Conservation (phyloP, 2,888 invertebrate genomes). For the Stenichneumon culpator region DNA sequence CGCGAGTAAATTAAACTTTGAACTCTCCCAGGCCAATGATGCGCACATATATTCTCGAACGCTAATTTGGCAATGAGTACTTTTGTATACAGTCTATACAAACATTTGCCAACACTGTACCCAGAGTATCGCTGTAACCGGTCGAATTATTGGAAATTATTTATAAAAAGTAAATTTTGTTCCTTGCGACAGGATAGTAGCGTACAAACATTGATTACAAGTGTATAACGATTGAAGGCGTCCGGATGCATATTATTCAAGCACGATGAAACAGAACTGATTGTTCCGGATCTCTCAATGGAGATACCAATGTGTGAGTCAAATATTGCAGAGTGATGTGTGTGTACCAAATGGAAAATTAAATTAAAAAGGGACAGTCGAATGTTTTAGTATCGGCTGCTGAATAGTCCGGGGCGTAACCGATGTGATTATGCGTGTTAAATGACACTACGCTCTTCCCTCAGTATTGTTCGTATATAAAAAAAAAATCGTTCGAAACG, state of each 20-base stretch:
- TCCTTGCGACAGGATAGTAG: background rate
- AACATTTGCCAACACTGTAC: background rate
- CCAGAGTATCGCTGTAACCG: background rate
- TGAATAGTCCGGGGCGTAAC: background rate
- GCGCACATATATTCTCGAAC: constrained; percentile 34
- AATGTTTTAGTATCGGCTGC: background rate
- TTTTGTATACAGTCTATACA: constrained; percentile 1
- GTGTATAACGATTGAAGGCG: background rate
- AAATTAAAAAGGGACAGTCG: background rate
- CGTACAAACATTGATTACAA: constrained; percentile 11
- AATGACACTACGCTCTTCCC: background rate
- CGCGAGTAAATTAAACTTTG: background rate
- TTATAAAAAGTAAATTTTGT: background rate
- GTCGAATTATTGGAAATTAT: constrained; percentile 2
- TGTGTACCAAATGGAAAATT: background rate
- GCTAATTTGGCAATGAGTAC: constrained; percentile 32
- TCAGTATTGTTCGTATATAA: background rate
- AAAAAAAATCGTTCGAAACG: background rate
- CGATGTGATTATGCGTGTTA: background rate
- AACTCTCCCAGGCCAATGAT: constrained; percentile 8
- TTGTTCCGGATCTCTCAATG: background rate
- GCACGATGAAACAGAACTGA: background rate
- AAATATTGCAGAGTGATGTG: background rate
- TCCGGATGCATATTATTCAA: constrained; percentile 9
- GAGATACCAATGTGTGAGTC: background rate